phyloP scores from a whole-genome alignment of 2,888 invertebrate species.

The Galeruca laticollis region DNA sequence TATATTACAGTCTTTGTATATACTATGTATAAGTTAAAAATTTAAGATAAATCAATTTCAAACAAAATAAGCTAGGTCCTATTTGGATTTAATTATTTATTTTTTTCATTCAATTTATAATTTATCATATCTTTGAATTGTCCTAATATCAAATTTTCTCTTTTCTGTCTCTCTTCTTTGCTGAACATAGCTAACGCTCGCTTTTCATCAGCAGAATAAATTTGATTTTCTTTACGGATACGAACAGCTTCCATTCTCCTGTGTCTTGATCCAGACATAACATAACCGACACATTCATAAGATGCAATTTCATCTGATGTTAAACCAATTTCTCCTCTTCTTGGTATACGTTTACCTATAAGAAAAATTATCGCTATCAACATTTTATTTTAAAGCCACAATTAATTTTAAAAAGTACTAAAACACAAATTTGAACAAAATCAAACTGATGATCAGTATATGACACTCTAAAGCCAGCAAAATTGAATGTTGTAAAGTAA shows the following conservation, averaged over 20 bases:
- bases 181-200: conserved; percentile 98
- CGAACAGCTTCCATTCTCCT: conserved; percentile 99
- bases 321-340: conserved; percentile 98
- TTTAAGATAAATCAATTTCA: too few species aligned
- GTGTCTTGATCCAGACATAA: conserved; percentile 92
- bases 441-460: too few species aligned
- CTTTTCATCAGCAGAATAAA: conserved; percentile 99
- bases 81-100: conserved; percentile 46
- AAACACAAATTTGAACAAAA: too few species aligned
- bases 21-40: too few species aligned
- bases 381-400: too few species aligned
- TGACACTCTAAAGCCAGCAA: too few species aligned
- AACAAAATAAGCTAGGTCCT: neutral
- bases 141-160: conserved; percentile 94
- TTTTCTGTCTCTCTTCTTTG: conserved; percentile 95
- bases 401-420: too few species aligned
- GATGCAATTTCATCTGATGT: conserved; percentile 94
- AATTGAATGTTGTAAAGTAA: too few species aligned
- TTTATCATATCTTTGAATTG: conserved; percentile 93
- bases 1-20: too few species aligned
- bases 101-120: conserved; percentile 76
- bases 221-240: conserved; percentile 99
- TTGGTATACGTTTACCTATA: conserved; percentile 86
- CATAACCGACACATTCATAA: conserved; percentile 91
- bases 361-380: too few species aligned